phyloP scores from a whole-genome alignment of 2,888 invertebrate genomes.

The Ectemnius lituratus region DNA sequence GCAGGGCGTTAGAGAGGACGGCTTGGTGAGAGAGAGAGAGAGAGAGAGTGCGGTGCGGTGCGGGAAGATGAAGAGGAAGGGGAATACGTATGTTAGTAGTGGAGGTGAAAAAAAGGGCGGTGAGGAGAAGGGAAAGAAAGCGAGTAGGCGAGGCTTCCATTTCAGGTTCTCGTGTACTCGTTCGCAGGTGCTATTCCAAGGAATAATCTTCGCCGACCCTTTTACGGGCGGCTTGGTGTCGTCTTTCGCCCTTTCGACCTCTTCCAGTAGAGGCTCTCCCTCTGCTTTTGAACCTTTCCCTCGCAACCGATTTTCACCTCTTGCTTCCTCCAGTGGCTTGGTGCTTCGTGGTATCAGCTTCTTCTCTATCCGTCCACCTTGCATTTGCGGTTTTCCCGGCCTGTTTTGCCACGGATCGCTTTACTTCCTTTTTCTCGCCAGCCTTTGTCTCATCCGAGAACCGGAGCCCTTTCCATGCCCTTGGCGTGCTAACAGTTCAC shows the following conservation, averaged over 20 bases:
- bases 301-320: slow-evolving; percentile 14
- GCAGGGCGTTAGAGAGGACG: slow-evolving; percentile 1
- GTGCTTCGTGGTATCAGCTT: slow-evolving; percentile 14
- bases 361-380: slow-evolving; percentile 11
- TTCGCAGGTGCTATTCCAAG: slow-evolving; percentile 37
- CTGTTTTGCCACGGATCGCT: slow-evolving; percentile 26
- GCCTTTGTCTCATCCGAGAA: slow-evolving; percentile 32
- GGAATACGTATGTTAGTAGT: slow-evolving; percentile 1
- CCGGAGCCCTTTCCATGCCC: slow-evolving; percentile 12
- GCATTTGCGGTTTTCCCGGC: slow-evolving; percentile 18
- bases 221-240: slow-evolving; percentile 54
- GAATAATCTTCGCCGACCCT: slow-evolving; percentile 62
- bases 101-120: not conserved
- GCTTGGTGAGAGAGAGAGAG: slow-evolving; percentile 27
- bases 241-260: slow-evolving; percentile 46
- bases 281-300: slow-evolving; percentile 26
- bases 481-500: too few relatives aligned
- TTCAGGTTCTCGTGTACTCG: slow-evolving; percentile 42
- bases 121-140: slow-evolving; percentile 32
- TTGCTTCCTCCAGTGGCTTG: not conserved
- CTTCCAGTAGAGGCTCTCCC: slow-evolving; percentile 32
- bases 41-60: not conserved
- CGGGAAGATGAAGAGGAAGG: not conserved
- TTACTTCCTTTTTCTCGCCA: slow-evolving; percentile 20
- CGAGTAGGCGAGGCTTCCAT: slow-evolving; percentile 39